Conservation (phyloP, 2,797 vertebrate species). For the Onychomys arenicola region DNA sequence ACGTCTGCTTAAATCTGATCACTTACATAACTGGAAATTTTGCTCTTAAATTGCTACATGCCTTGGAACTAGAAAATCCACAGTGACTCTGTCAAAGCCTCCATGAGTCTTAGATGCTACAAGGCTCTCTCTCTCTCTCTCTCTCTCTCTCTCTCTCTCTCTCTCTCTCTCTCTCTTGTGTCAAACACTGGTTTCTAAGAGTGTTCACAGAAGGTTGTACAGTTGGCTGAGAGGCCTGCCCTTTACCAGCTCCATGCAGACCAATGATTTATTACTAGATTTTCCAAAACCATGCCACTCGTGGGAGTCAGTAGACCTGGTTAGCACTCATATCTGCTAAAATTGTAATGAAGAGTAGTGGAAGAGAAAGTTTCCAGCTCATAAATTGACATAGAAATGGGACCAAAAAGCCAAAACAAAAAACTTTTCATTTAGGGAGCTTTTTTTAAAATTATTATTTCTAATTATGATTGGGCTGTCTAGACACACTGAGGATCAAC, state of each 20-base stretch:
- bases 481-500: background rate
- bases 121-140: conserved; percentile 59
- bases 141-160: too few species aligned
- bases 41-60: conserved; percentile 13
- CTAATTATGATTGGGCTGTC: background rate
- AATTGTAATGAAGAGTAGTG: background rate
- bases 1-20: background rate
- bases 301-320: conserved; percentile 26
- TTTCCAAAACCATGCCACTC: conserved; percentile 29
- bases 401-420: background rate
- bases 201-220: background rate
- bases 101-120: conserved; percentile 19
- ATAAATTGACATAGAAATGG: background rate
- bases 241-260: background rate
- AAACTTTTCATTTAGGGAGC: background rate
- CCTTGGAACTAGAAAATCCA: conserved; percentile 32
- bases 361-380: background rate
- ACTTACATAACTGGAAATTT: conserved; percentile 19
- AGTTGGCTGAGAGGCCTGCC: background rate
- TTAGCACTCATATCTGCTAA: background rate
- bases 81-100: conserved; percentile 12
- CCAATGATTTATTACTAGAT: background rate
- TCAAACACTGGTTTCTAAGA: conserved; percentile 24
- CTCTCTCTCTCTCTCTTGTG: too few species aligned
- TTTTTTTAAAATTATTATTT: background rate